Conservation (phyloP, 2,797 vertebrate genomes). For the Lycodopsis pacificus region DNA sequence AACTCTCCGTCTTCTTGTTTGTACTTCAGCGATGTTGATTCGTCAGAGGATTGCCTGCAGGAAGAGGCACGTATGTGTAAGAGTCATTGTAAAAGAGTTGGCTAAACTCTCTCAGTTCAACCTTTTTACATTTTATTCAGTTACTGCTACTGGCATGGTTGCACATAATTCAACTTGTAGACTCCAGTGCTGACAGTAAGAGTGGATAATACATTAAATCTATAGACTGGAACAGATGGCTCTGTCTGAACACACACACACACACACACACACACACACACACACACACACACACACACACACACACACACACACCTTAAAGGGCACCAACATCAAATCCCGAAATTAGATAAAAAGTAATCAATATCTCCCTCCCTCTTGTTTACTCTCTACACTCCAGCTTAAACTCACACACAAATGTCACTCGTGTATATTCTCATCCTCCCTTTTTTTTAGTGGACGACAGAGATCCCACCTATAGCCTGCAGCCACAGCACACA, state of each 20-base stretch:
- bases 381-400: constrained; percentile 37
- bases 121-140: constrained; percentile 23
- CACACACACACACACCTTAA: constrained; percentile 28
- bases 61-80: constrained; percentile 21
- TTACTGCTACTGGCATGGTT: constrained; percentile 32
- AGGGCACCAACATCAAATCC: constrained; percentile 24
- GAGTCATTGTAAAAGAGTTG: constrained; percentile 17
- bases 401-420: constrained; percentile 17
- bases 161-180: constrained; percentile 45
- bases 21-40: constrained; percentile 34
- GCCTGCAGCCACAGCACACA: constrained; percentile 31
- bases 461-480: constrained; percentile 45
- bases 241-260: constrained; percentile 24
- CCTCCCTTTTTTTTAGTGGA: constrained; percentile 19
- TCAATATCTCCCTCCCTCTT: constrained; percentile 27
- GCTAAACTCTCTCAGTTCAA: constrained; percentile 21
- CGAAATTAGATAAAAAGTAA: constrained; percentile 40
- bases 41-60: constrained; percentile 10
- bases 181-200: constrained; percentile 25
- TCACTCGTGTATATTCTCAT: constrained; percentile 6
- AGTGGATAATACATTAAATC: constrained; percentile 50
- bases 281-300: constrained; percentile 13
- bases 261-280: constrained; percentile 18
- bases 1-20: constrained; percentile 12
- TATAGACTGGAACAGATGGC: constrained; percentile 62